Conservation (phyloP, 1,140 invertebrate species). For the Sarcophaga peregrina region DNA sequence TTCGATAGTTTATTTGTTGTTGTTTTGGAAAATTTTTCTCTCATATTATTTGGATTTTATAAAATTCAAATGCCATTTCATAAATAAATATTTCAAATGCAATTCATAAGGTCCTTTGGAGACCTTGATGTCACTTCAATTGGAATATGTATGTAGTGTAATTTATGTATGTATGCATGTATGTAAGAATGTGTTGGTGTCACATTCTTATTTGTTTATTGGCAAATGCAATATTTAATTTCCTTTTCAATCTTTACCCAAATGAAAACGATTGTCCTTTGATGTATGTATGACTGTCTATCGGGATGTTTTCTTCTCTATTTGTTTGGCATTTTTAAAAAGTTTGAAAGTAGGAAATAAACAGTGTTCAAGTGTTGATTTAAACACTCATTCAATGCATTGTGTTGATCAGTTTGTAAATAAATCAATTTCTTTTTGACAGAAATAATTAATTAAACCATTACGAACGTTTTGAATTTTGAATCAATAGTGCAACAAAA, state of each 20-base stretch:
- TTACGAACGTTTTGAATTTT: background rate
- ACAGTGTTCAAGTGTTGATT: background rate
- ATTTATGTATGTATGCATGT: background rate
- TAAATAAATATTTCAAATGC: background rate
- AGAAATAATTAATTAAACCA: background rate
- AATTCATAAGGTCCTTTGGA: background rate
- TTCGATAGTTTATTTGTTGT: too few relatives aligned
- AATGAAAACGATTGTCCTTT: background rate
- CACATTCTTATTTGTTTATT: background rate
- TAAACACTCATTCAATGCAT: background rate
- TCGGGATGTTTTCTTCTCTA: background rate
- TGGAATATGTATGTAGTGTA: background rate
- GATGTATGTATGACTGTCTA: background rate
- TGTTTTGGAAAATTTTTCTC: too few relatives aligned
- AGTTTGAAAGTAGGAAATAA: background rate
- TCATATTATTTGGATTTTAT: too few relatives aligned
- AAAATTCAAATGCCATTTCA: background rate
- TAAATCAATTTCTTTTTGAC: background rate
- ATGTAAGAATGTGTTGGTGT: background rate
- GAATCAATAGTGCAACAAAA: too few relatives aligned
- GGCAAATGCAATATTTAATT: conserved; percentile 8
- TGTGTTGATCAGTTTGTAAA: background rate
- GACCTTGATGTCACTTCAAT: background rate
- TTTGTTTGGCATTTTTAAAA: background rate
- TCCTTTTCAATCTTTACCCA: background rate